Conservation (phyloP, 1,140 invertebrate genomes). For the Camponotus pennsylvanicus region DNA sequence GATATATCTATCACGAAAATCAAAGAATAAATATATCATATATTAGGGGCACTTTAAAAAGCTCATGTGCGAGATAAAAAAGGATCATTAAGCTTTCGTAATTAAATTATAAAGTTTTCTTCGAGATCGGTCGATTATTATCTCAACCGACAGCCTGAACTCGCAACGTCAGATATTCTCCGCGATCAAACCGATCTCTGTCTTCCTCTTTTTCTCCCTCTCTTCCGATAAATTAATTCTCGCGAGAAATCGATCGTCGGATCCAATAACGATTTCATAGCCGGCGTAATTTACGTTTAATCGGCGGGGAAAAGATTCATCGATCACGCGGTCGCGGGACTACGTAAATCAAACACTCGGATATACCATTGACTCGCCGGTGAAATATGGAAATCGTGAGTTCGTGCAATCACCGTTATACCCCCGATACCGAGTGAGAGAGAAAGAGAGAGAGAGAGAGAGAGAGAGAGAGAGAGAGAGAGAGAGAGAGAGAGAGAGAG, state of each 20-base stretch:
- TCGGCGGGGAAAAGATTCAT: conserved; percentile 59
- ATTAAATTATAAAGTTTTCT: conserved; percentile 42
- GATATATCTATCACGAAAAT: background rate
- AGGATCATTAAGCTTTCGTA: background rate
- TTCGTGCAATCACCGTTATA: conserved; percentile 61
- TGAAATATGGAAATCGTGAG: conserved; percentile 64
- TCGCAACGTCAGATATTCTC: background rate
- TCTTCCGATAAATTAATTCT: conserved; percentile 51
- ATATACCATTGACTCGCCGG: conserved; percentile 57
- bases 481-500: too few relatives aligned
- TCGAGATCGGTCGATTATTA: conserved; percentile 13
- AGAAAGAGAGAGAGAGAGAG: too few relatives aligned
- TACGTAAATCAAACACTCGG: conserved; percentile 62
- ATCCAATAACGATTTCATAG: conserved; percentile 55
- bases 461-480: too few relatives aligned
- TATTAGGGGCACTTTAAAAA: background rate
- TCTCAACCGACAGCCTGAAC: background rate
- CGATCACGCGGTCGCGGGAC: conserved; percentile 56
- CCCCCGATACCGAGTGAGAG: conserved; percentile 19
- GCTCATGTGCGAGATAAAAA: background rate
- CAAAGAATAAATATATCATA: background rate
- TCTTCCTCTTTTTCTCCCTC: background rate
- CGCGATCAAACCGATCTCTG: background rate
- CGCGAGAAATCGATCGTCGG: conserved; percentile 41
- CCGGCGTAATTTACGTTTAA: conserved; percentile 58